Conservation (phyloP, 2,888 invertebrate genomes). For the Chamaedrilus cognettii region DNA sequence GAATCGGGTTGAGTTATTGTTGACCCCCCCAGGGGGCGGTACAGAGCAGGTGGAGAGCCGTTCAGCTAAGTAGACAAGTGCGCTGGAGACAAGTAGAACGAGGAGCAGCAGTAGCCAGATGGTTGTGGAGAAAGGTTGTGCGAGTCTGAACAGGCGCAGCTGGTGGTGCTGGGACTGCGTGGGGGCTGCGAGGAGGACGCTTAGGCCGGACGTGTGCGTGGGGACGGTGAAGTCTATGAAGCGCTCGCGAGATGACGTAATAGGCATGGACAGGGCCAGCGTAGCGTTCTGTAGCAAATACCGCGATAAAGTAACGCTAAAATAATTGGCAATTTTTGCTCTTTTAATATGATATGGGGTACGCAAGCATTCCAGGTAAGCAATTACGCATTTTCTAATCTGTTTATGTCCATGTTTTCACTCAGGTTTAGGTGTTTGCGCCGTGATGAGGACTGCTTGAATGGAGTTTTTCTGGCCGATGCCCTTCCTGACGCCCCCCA, state of each 20-base stretch:
- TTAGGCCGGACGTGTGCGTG: slow-evolving; percentile 10
- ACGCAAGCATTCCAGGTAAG: too few species aligned
- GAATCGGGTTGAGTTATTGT: too few species aligned
- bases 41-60: neutral
- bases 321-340: too few species aligned
- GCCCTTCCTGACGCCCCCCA: too few species aligned
- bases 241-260: slow-evolving; percentile 6
- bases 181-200: slow-evolving; percentile 6
- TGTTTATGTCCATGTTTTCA: too few species aligned
- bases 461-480: too few species aligned
- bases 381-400: too few species aligned
- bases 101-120: slow-evolving; percentile 11
- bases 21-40: neutral
- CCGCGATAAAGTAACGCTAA: neutral
- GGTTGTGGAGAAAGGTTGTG: slow-evolving; percentile 8
- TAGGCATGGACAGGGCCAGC: slow-evolving; percentile 1
- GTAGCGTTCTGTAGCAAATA: slow-evolving; percentile 2
- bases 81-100: neutral
- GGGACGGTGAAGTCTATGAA: slow-evolving; percentile 9
- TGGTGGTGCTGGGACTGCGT: neutral
- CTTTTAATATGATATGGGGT: too few species aligned
- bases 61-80: slow-evolving; percentile 12
- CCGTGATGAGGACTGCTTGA: too few species aligned
- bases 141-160: slow-evolving; percentile 1
- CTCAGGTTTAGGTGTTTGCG: too few species aligned